These are phyloP conservation scores for Epicauta chinensis DNA, from an alignment of 1,140 invertebrate genomes.

Conservation along the genomic window DNA sequence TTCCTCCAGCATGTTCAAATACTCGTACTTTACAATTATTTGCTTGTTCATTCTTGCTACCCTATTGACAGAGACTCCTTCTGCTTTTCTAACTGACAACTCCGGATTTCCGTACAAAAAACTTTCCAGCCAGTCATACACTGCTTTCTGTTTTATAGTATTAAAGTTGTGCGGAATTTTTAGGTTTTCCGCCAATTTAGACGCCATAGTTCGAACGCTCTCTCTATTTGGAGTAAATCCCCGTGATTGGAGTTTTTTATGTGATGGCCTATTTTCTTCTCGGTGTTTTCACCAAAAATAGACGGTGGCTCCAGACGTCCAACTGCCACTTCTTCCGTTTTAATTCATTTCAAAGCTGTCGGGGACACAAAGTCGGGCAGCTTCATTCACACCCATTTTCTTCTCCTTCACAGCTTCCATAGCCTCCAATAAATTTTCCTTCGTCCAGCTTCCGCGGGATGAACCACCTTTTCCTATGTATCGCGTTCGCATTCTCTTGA, in stretches of 20 bases:
- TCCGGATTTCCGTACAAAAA: slow-evolving; percentile 32
- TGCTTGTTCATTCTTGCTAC: slow-evolving; percentile 27
- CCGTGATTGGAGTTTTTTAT: slow-evolving; percentile 10
- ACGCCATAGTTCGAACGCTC: slow-evolving; percentile 7
- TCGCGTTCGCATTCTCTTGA: too few species aligned
- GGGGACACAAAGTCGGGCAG: too few species aligned
- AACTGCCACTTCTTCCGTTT: too few species aligned
- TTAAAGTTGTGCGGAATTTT: slow-evolving; percentile 12
- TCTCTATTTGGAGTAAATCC: slow-evolving; percentile 9
- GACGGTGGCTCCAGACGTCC: too few species aligned
- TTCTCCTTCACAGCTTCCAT: too few species aligned
- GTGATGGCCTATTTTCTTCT: too few species aligned
- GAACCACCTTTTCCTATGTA: too few species aligned
- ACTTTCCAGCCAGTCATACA: slow-evolving; percentile 34
- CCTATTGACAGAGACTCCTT: slow-evolving; percentile 28
- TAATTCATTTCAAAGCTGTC: too few species aligned
- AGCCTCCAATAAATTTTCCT: too few species aligned
- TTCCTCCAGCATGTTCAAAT: slow-evolving; percentile 10
- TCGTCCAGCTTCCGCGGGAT: too few species aligned
- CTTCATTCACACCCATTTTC: too few species aligned
- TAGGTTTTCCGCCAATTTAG: neutral
- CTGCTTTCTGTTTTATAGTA: slow-evolving; percentile 24
- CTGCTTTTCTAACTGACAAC: slow-evolving; percentile 28
- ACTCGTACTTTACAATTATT: slow-evolving; percentile 22
- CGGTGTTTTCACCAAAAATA: too few species aligned